Percentiles rank a stretch among this genome's conserved stretches.
Conservation (phyloP, 1,140 invertebrate genomes). For the Bombus waltoni region DNA sequence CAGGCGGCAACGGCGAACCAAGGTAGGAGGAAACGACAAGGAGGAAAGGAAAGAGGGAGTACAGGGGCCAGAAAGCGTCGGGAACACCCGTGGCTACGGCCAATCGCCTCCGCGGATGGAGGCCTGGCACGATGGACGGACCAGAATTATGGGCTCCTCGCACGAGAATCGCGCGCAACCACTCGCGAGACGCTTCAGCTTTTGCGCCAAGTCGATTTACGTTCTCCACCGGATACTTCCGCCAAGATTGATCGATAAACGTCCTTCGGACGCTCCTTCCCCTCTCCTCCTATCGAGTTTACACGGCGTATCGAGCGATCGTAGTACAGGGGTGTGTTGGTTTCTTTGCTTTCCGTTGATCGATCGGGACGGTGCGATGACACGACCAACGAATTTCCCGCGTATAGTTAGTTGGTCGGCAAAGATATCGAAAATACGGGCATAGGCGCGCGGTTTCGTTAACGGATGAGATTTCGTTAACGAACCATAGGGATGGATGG, state of each 20-base stretch:
- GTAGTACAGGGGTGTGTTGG: not conserved
- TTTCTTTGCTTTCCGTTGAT: not conserved
- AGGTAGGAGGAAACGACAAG: constrained; percentile 42
- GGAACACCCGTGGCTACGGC: constrained; percentile 69
- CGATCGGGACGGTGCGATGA: not conserved
- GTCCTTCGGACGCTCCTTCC: constrained; percentile 10
- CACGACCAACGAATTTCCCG: not conserved
- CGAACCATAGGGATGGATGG: not conserved
- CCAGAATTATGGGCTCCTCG: constrained; percentile 72
- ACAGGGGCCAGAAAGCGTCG: constrained; percentile 54
- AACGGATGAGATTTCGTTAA: not conserved
- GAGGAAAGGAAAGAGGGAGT: constrained; percentile 45
- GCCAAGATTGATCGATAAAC: constrained; percentile 60
- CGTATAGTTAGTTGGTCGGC: no score
- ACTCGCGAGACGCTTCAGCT: constrained; percentile 51
- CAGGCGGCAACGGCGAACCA: constrained; percentile 25
- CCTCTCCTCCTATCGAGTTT: not conserved
- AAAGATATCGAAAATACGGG: not conserved
- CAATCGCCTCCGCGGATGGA: constrained; percentile 70
- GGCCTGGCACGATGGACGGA: constrained; percentile 60
- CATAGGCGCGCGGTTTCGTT: no score
- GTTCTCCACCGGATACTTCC: constrained; percentile 56
- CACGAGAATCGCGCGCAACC: constrained; percentile 67
- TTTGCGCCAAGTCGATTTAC: constrained; percentile 62
- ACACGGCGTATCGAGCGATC: not conserved